A percentile compares a stretch with the other conserved stretches of the same genome.
Conservation (phyloP, 2,113 vertebrate species). For the Rhinoptilus africanus region DNA sequence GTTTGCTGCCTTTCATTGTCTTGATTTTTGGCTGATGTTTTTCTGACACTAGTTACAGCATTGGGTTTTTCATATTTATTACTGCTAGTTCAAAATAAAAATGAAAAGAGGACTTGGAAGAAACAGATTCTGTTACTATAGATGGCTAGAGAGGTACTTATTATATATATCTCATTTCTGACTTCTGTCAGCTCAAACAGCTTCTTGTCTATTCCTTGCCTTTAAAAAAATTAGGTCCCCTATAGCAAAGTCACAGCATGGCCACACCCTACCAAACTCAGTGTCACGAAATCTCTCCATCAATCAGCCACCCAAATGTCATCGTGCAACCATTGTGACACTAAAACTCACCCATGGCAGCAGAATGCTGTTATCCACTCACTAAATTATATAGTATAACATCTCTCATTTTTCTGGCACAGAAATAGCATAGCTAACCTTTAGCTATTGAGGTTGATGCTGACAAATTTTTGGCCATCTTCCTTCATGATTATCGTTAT, state of each 20-base stretch:
- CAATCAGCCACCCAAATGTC: not conserved
- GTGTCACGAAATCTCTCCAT: not conserved
- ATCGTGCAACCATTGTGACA: not conserved
- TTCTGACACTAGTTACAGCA: not conserved
- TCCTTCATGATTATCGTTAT: not conserved
- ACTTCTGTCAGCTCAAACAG: not conserved
- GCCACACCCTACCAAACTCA: not conserved
- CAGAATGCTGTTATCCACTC: not conserved
- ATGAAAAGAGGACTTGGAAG: not conserved
- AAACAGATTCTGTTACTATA: constrained; percentile 23
- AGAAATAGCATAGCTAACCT: not conserved
- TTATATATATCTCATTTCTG: not conserved
- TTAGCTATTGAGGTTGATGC: not conserved
- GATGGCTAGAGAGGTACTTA: not conserved
- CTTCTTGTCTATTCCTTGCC: not conserved
- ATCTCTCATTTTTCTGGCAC: not conserved
- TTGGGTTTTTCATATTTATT: not conserved
- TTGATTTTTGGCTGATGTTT: constrained; percentile 6
- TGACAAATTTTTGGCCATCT: not conserved
- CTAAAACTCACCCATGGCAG: not conserved
- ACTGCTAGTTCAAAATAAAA: constrained; percentile 9
- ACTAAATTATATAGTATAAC: not conserved
- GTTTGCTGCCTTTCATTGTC: not conserved
- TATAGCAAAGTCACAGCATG: not conserved
- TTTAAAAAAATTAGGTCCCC: not conserved